Base-by-base conservation (phyloP, 2,888 invertebrate species). In the Eupithecia inturbata region DNA sequence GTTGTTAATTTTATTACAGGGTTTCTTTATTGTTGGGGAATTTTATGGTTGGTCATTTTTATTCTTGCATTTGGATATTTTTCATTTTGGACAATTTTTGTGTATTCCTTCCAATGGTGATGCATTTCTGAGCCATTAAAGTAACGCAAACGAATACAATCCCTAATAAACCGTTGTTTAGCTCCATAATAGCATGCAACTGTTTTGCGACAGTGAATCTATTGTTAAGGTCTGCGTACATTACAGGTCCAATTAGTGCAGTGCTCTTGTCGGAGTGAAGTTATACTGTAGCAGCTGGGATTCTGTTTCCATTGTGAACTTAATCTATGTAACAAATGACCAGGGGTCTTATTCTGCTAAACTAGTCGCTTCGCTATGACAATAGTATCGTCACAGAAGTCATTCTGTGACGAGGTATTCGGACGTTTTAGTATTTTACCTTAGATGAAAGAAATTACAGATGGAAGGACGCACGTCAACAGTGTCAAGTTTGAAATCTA, bases 201-300 rank as follows among this genome's bases (percentile, higher is more conserved):
- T 31, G 28, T 62, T 28, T 62, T 57, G 57, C 57, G 26, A 26
- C 57, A 26, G 28, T 19, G 16, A 31, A 31, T 22, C 66, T 63
- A 33, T 57, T 67, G 36, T 60, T 22, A 68, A 31, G 68, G 36
- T 62, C 49, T 67, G 68, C 45, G 63, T 33, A 69, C 31, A 71
- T 69, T 71, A 71, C 41, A 68, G 41, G 41, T 63, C 68, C 67
- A 75, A 75, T 75, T 67, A 72, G 72, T 64, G 63, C 45, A 53
- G 62, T 68, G 70, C 74, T 39, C 33, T 36, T 68, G 74, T 68
- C 75, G 41, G 63, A 22, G 33, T 31, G 31, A 57, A 57, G 14
- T 26, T 62, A 28, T 31, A 19, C 31, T 31, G 66, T 39, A 66
- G 22, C 66, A 66, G 66, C 66, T 66, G 66, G 22, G 66, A 22